Base-by-base conservation (phyloP, 2,797 vertebrate species). In the Hypotaenidia okinawae region DNA sequence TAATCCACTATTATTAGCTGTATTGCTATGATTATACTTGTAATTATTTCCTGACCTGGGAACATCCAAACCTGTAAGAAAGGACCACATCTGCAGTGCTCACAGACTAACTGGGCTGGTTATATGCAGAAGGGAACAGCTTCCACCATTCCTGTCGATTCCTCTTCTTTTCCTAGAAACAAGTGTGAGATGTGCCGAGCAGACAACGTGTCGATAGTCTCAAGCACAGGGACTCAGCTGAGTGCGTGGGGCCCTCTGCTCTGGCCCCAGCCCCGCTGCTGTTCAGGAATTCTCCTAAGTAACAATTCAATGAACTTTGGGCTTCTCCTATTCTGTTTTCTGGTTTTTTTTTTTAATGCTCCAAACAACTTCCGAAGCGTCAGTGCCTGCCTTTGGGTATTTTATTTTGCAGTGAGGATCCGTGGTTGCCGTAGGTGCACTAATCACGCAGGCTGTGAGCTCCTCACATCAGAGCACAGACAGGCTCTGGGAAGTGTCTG, bases 261-360 rank as follows among this genome's bases (percentile, higher is more conserved):
- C 43, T 18, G 77, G 45, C 75, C 32, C 66, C 35, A 10, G 8
- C 72, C 86, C 70, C 23, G 5, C 62, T 76, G 70, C 87, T 87
- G 70, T 74, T 92, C 41, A 92, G 87, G 91, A 92, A 87, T 72
- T 82, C 43, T 89, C 45, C 68, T 43, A 47, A 86, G 32, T 66
- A 77, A 63, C 64, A 77, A 30, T 2, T 70, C 35, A 70, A 67
- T 27, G 85, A 80, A 69, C 0, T 24, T 15, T 47, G 39, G 80
- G 9, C 28, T 76, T 33, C 57, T 92, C 45, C 59, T 69, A 51
- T 72, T 88, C 57, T 43, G 5, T 82, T 94, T 95, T 77, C 79
- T 82, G 35, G 41, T 85, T 39, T 14, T 61, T 84, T 76, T 76
- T 85, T 55, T 0, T 62, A 86, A 41, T 21, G 45, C 43, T 75